Evolutionary conservation across 2,113 vertebrate species (phyloP), one percentile per base, ranked within the genome.

Genomic region (Myotis davidii): DNA sequence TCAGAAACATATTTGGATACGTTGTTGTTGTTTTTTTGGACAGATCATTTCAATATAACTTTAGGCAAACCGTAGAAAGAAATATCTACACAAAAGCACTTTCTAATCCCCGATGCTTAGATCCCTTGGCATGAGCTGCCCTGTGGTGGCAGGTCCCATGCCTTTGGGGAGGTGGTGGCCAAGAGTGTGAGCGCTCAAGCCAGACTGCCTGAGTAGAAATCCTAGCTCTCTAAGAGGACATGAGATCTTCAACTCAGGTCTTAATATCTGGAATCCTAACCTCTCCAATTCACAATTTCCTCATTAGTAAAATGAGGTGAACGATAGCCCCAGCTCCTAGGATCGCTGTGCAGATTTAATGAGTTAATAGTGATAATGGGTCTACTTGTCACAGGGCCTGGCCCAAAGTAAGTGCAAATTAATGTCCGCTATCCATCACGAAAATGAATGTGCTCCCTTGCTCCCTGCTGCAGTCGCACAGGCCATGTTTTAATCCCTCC

Each of bases 41-140:
- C 34, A 85, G n/a, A 29, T 69, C 70, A 79, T 61, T 93, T 84
- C 13, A 14, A 52, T 61, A 84, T 94, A 76, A 69, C n/a, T 88
- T 92, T 39, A 88, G 34, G 64, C 20, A 69, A 94, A 78, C 29
- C 17, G 69, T 32, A 77, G 21, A 81, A 17, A 64, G 59, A 69
- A 74, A 81, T 17, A 5, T n/a, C 10, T 78, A n/a, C 5, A 56
- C 37, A 65, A 64, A 85, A 85, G 4, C 23, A 59, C 48, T 45
- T 69, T 90, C 54, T 8, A 54, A 6, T 50, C 11, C 29, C 3
- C 11, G 27, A 10, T 6, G 21, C 34, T 94, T 74, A 54, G 69
- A 50, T 32, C 14, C 18, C 12, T 2, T 4, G 14, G 2, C 42
- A 6, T 8, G n/a, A 69, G 20, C 5, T 84, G 27, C 21, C 20